Evolutionary conservation across 2,888 invertebrate genomes (phyloP).

Genomic region (Melanotus villosus): DNA sequence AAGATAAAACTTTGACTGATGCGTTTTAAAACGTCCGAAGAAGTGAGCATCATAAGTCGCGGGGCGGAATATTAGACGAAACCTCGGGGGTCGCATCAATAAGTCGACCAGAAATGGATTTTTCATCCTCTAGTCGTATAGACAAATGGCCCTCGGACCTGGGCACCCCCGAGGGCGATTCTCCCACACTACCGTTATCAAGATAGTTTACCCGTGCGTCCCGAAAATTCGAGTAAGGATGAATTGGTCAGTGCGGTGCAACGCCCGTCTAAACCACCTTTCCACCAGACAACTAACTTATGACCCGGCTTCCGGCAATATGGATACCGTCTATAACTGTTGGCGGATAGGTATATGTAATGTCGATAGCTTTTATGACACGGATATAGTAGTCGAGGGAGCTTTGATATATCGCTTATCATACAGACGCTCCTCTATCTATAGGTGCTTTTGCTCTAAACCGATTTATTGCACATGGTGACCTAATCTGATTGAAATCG

Average conservation of each 20-base stretch:
- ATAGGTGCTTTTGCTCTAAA: neutral
- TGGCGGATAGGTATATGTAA: slow-evolving; percentile 48
- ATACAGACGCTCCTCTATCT: slow-evolving; percentile 4
- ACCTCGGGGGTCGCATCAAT: slow-evolving; percentile 68
- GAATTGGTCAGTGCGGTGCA: slow-evolving; percentile 34
- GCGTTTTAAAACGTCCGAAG: slow-evolving; percentile 64
- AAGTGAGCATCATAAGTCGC: slow-evolving; percentile 63
- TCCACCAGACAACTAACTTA: slow-evolving; percentile 47
- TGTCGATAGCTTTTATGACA: slow-evolving; percentile 50
- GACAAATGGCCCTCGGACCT: slow-evolving; percentile 67
- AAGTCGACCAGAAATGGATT: slow-evolving; percentile 70
- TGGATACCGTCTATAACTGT: slow-evolving; percentile 50
- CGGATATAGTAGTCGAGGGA: slow-evolving; percentile 42
- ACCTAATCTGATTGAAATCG: no score
- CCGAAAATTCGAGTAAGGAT: slow-evolving; percentile 31
- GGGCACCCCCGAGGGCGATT: slow-evolving; percentile 62
- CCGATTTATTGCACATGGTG: neutral
- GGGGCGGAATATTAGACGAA: slow-evolving; percentile 63
- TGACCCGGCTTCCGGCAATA: slow-evolving; percentile 49
- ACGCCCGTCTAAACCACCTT: slow-evolving; percentile 40
- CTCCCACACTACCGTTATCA: slow-evolving; percentile 46
- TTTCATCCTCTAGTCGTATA: slow-evolving; percentile 66
- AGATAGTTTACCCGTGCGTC: slow-evolving; percentile 48
- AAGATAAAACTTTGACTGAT: slow-evolving; percentile 60
- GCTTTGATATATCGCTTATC: slow-evolving; percentile 42